Evolutionary conservation across 2,888 invertebrate species (phyloP), one percentile per base, ranked within the genome.

Genomic region (Hyppa rectilinea): DNA sequence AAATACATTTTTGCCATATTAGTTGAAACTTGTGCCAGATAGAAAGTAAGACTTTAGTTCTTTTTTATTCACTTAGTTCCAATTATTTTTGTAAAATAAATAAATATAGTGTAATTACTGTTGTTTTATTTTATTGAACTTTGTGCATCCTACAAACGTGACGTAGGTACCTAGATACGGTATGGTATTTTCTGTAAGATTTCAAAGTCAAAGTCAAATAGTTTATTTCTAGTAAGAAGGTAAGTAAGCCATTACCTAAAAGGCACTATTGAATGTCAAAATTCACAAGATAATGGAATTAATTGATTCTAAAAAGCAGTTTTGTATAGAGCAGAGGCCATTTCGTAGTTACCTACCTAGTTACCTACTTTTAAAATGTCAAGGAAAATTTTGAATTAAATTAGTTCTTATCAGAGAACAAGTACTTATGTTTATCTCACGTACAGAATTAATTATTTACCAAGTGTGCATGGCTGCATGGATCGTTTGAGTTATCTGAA

Each of bases 31-130:
- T 75, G 80, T 81, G 85, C 82, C 84, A 85, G 75, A 80, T 79
- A 75, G 70, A 12, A 74, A 70, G n/a, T 72, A 80, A 75, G 62
- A 55, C 49, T 65, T 36, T 56, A 74, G 62, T 43, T 64, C 49
- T 63, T 72, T 73, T 68, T 64, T 75, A 62, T 77, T n/a, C n/a
- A n/a, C n/a, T 71, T 59, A 74, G 74, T 74, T 70, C 64, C 71
- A 74, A 78, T 75, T 72, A 73, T 78, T 82, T 85, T 84, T 87
- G 83, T 87, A 86, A 80, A 87, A 85, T 87, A 87, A 84, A 71
- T 67, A 56, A 45, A 45, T 81, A 69, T 60, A 76, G 50, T 60
- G 14, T 59, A 62, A 34, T n/a, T n/a, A n/a, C 40, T 36, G 53
- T 34, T 45, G 47, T 78, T 75, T 71, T 63, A 50, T 50, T 60